Evolutionary conservation across 2,113 vertebrate genomes (phyloP), one percentile per base, ranked within the genome.

Genomic region (Hypomesus transpacificus): DNA sequence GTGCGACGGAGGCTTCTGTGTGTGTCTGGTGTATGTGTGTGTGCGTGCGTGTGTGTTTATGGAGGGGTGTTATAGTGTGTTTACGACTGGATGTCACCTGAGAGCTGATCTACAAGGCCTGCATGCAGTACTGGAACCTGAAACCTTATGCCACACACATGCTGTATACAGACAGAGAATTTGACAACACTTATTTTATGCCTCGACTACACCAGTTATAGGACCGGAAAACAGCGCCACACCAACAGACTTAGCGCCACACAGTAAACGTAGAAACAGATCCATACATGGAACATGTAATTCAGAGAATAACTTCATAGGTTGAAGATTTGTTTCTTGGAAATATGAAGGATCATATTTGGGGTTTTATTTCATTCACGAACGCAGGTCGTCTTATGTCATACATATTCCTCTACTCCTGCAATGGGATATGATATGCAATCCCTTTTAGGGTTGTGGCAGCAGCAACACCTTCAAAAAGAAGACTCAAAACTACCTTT

Each of bases 11-110:
- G 53, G 13, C 28, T 46, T 67, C 2, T 24, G 46, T 67, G 46
- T 52, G 46, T 56, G 24, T 68, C 5, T 39, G 14, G 22, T 31
- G 66, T 68, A 24, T n/a, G 66, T 70, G 22, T 26, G 58, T 61
- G 69, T 70, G 58, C 61, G 57, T 61, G 56, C 60, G 46, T 68
- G 64, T 50, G 26, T 84, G 85, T 84, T 86, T 85, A 68, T 80
- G 71, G 70, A 56, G 72, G 56, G 13, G 50, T n/a, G 71, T 83
- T 85, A 77, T 82, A 77, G 86, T 81, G 81, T 86, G 83, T 87
- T 85, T 85, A 85, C 73, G 81, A 76, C 79, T 71, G 39, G 57
- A 63, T 78, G 84, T 85, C 78, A 87, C 81, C 59, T 82, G 84
- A 82, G 80, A 75, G 65, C 53, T 17, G 70, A 74, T 20, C 24